Percentiles rank a stretch among this genome's conserved stretches.
phyloP scores from a whole-genome alignment of 2,113 vertebrate genomes.

The Sclerurus mexicanus region DNA sequence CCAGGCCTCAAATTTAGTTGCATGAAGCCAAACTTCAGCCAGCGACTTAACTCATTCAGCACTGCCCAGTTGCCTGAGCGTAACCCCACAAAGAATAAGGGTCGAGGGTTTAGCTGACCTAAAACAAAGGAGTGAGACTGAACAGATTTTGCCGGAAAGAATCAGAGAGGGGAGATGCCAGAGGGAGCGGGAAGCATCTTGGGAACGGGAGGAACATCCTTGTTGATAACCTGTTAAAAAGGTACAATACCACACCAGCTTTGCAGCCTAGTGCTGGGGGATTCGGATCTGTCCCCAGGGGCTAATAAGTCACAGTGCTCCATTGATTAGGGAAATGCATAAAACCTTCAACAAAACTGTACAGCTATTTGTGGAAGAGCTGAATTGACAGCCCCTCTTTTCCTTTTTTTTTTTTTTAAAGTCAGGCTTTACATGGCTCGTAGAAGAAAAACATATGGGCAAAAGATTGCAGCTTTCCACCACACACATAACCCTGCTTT shows the following conservation, averaged over 20 bases:
- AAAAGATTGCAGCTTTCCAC: neutral
- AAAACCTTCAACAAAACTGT: slow-evolving; percentile 75
- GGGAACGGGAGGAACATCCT: slow-evolving; percentile 62
- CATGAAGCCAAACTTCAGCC: slow-evolving; percentile 91
- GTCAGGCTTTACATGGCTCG: neutral
- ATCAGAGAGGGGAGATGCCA: slow-evolving; percentile 40
- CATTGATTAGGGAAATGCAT: slow-evolving; percentile 75
- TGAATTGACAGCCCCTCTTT: neutral
- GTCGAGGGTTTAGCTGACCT: slow-evolving; percentile 41
- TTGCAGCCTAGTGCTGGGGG: slow-evolving; percentile 65
- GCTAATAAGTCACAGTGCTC: slow-evolving; percentile 74
- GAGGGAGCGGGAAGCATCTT: slow-evolving; percentile 29
- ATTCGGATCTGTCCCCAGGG: slow-evolving; percentile 70
- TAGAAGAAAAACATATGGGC: slow-evolving; percentile 41
- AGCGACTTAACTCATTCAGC: slow-evolving; percentile 89
- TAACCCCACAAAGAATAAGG: slow-evolving; percentile 65
- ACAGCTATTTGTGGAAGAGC: slow-evolving; percentile 46
- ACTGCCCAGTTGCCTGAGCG: slow-evolving; percentile 78
- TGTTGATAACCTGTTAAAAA: slow-evolving; percentile 74
- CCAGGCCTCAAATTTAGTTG: slow-evolving; percentile 94
- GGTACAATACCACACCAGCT: slow-evolving; percentile 68
- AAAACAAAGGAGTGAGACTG: slow-evolving; percentile 48
- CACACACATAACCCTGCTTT: neutral
- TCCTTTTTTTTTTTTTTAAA: neutral
- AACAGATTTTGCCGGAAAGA: slow-evolving; percentile 57